Base-by-base conservation (phyloP, 2,888 invertebrate species). In the Sthenelais limicola region DNA sequence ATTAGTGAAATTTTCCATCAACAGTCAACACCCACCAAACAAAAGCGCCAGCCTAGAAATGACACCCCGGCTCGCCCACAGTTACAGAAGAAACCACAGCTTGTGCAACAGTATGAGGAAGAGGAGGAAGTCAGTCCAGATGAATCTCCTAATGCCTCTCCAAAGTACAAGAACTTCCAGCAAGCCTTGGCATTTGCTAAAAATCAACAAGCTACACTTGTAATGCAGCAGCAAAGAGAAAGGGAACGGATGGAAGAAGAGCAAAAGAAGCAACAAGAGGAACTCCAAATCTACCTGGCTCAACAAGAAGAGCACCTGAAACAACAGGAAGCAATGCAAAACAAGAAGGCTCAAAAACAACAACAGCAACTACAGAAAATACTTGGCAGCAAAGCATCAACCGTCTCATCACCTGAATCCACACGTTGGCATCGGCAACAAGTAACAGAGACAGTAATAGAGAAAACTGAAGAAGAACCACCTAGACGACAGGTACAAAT, bases 151-250 rank as follows among this genome's bases (percentile, higher is more conserved):
- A 73, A 75, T 43, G 30, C 35, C 28, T 70, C 76, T 15, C 77
- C 77, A 1, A 43, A 73, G 1, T 68, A 67, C 43, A 70, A 52
- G 56, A 56, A 56, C 48, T 76, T 76, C 32, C 9, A 32, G 7
- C 70, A 76, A 35, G 68, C 73, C 0, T 24, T 76, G 32, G 71
- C 72, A 32, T 73, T 72, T 38, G 72, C 72, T 5, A 66, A 67
- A 35, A 38, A 21, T 15, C 35, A 62, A 24, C 62, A 62, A 32
- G 12, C 21, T 24, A 21, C n/a, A 35, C 35, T 21, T 21, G n/a
- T 9, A 0, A 52, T 26, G 43, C 26, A 58, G 43, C 58, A 56
- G n/a, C 71, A 71, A 56, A 18, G 26, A 12, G 35, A 48, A 32
- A 35, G 38, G 24, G 71, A 58, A 38, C 30, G 32, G 26, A 35